These are phyloP conservation scores for Dipodomys merriami DNA, from an alignment of 2,113 vertebrate genomes.

Conservation along the genomic window DNA sequence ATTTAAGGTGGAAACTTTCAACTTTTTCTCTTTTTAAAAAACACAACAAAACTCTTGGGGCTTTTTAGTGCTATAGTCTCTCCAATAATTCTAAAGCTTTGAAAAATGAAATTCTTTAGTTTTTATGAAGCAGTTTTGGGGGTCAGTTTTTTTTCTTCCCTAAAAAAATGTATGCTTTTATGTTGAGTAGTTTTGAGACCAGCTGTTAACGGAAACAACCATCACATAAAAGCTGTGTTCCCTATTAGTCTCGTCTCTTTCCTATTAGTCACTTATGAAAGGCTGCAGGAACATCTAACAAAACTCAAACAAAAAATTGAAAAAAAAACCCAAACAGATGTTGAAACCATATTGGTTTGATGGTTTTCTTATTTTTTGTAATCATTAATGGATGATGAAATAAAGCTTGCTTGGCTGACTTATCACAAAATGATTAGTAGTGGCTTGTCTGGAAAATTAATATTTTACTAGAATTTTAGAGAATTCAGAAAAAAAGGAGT, in stretches of 20 bases:
- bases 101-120: constrained; percentile 83
- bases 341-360: constrained; percentile 73
- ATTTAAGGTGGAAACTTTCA: constrained; percentile 84
- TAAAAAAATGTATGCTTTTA: constrained; percentile 88
- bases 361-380: constrained; percentile 75
- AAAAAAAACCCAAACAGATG: constrained; percentile 84
- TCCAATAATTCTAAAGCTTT: constrained; percentile 85
- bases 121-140: constrained; percentile 89
- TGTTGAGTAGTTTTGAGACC: constrained; percentile 89
- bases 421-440: constrained; percentile 59
- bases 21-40: constrained; percentile 68
- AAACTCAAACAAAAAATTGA: constrained; percentile 82
- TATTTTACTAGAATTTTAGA: constrained; percentile 81
- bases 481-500: constrained; percentile 52
- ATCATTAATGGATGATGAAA: constrained; percentile 83
- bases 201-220: constrained; percentile 88
- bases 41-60: constrained; percentile 68
- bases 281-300: constrained; percentile 84
- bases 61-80: constrained; percentile 80
- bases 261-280: constrained; percentile 89
- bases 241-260: constrained; percentile 88
- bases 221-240: constrained; percentile 86
- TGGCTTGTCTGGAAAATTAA: constrained; percentile 76
- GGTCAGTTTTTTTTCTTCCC: constrained; percentile 74
- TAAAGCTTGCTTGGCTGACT: constrained; percentile 68